phyloP scores from a whole-genome alignment of 1,140 invertebrate genomes.

The Steinernema khuongi region DNA sequence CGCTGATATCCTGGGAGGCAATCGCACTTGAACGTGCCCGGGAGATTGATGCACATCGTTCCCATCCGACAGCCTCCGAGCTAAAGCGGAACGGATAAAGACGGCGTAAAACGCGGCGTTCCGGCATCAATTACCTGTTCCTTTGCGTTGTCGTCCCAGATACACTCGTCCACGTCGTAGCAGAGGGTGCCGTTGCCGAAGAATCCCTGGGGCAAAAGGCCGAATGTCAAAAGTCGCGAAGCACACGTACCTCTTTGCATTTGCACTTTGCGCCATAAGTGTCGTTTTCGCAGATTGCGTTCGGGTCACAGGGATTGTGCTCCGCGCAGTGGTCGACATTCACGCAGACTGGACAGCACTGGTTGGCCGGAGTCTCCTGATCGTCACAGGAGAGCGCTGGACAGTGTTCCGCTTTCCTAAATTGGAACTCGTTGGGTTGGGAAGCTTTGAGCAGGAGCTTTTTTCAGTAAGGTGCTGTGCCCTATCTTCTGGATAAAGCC shows the following conservation, averaged over 20 bases:
- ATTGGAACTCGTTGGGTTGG: constrained; percentile 9
- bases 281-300: constrained; percentile 45
- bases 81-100: constrained; percentile 36
- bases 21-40: constrained; percentile 51
- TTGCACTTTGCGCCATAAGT: constrained; percentile 38
- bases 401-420: constrained; percentile 44
- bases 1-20: constrained; percentile 48
- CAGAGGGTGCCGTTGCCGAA: constrained; percentile 49
- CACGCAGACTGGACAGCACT: constrained; percentile 49
- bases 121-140: constrained; percentile 36
- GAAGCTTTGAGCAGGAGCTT: constrained; percentile 19
- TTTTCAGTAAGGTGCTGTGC: no score
- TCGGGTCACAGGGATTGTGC: constrained; percentile 38
- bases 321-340: constrained; percentile 45
- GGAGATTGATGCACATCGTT: constrained; percentile 50
- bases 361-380: constrained; percentile 50
- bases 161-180: constrained; percentile 50
- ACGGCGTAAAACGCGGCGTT: background rate
- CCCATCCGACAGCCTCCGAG: constrained; percentile 43
- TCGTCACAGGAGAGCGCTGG: constrained; percentile 38
- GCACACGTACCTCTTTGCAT: constrained; percentile 41
- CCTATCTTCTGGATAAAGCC: no score
- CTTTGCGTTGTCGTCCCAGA: constrained; percentile 43
- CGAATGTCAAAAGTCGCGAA: constrained; percentile 8
- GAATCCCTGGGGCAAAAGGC: constrained; percentile 36